phyloP scores from a whole-genome alignment of 2,888 invertebrate species.

The Melipona bicolor region DNA sequence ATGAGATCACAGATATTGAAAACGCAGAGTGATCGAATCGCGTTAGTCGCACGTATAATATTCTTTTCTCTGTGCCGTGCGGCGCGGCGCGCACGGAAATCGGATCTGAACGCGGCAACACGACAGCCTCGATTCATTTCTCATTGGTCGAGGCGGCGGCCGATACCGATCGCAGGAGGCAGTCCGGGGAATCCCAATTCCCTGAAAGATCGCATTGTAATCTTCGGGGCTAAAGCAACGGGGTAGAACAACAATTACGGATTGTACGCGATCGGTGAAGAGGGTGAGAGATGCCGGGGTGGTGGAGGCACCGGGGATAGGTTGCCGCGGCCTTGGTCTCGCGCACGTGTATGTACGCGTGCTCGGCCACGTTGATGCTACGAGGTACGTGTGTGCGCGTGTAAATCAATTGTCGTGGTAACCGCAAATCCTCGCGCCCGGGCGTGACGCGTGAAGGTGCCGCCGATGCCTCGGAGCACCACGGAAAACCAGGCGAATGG shows the following conservation, averaged over 20 bases:
- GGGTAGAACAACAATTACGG: conserved; percentile 76
- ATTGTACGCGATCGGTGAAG: conserved; percentile 71
- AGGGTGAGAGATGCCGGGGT: conserved; percentile 59
- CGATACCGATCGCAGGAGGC: conserved; percentile 43
- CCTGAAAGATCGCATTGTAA: conserved; percentile 76
- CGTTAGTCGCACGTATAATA: conserved; percentile 68
- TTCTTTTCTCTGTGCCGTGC: conserved; percentile 57
- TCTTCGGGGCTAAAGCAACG: conserved; percentile 74
- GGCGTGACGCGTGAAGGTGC: conserved; percentile 72
- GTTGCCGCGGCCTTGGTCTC: conserved; percentile 40
- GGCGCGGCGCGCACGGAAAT: conserved; percentile 46
- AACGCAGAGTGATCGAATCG: conserved; percentile 50
- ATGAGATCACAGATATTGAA: conserved; percentile 53
- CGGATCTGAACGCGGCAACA: conserved; percentile 67
- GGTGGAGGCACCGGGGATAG: conserved; percentile 58
- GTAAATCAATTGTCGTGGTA: conserved; percentile 79
- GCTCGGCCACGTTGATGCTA: conserved; percentile 30
- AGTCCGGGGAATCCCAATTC: conserved; percentile 70
- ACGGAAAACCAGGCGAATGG: conserved; percentile 45
- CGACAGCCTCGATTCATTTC: conserved; percentile 72
- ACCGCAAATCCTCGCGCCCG: conserved; percentile 76
- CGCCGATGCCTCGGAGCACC: conserved; percentile 65
- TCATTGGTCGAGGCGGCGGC: conserved; percentile 59
- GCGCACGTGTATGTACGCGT: conserved; percentile 24
- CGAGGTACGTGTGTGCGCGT: conserved; percentile 61